Evolutionary conservation across 2,113 vertebrate species (phyloP).

Genomic region (Mobula hypostoma): DNA sequence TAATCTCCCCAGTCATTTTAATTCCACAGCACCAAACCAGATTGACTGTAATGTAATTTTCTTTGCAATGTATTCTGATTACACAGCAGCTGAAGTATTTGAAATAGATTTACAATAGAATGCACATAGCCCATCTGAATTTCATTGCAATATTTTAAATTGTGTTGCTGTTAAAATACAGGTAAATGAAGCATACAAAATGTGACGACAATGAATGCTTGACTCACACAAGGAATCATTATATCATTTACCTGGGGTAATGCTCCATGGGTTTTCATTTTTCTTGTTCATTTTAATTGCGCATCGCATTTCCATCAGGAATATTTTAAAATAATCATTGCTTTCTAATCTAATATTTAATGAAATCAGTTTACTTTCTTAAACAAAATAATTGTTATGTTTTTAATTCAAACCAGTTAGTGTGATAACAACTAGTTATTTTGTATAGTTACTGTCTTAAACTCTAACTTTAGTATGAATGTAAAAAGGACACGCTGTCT

Average conservation of each 20-base stretch:
- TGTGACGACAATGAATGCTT: neutral
- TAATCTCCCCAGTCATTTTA: conserved; percentile 9
- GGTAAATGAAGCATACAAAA: conserved; percentile 1
- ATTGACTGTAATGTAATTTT: neutral
- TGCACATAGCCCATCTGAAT: neutral
- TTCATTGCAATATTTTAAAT: neutral
- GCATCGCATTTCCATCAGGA: conserved; percentile 16
- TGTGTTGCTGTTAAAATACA: conserved; percentile 11
- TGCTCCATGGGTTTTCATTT: neutral
- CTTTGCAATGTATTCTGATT: conserved; percentile 19
- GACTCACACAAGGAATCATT: neutral
- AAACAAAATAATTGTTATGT: neutral
- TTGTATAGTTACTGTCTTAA: neutral
- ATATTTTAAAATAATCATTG: conserved; percentile 29
- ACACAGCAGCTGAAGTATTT: neutral
- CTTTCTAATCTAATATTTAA: conserved; percentile 12
- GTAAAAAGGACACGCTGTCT: neutral
- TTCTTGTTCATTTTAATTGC: conserved; percentile 28
- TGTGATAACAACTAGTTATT: neutral
- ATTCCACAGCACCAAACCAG: conserved; percentile 9
- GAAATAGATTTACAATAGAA: conserved; percentile 32
- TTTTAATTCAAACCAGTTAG: neutral
- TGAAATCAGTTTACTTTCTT: conserved; percentile 16
- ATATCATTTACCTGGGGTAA: neutral
- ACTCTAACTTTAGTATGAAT: neutral